phyloP scores from a whole-genome alignment of 2,797 vertebrate genomes.

The Sebastes hubbsi region DNA sequence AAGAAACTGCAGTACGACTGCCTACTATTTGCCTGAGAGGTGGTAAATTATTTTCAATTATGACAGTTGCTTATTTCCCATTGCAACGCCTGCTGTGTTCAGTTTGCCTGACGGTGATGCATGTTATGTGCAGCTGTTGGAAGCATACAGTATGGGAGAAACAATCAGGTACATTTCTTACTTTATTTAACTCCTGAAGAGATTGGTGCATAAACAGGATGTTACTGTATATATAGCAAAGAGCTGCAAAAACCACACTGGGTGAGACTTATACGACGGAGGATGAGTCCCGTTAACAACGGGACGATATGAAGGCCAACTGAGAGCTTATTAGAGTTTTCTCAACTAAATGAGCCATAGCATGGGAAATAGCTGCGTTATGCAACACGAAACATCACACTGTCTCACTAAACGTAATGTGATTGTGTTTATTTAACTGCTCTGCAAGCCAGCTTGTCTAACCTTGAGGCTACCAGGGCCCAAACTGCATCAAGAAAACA shows the following conservation, averaged over 20 bases:
- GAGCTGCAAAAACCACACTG: conserved; percentile 1
- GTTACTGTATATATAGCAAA: neutral
- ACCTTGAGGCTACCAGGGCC: conserved; percentile 37
- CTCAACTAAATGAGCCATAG: conserved; percentile 46
- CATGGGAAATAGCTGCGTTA: conserved; percentile 16
- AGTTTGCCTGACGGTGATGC: neutral
- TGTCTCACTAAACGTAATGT: conserved; percentile 36
- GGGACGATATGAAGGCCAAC: conserved; percentile 20
- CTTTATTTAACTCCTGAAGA: conserved; percentile 2
- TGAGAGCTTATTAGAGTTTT: conserved; percentile 44
- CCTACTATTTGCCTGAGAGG: neutral
- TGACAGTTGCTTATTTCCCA: neutral
- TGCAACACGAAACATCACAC: conserved; percentile 22
- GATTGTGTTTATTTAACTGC: conserved; percentile 53
- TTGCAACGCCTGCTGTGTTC: neutral
- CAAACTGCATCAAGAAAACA: conserved; percentile 6
- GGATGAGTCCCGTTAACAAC: conserved; percentile 31
- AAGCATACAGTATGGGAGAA: neutral
- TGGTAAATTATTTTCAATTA: conserved; percentile 15
- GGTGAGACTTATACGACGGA: neutral
- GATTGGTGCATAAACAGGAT: neutral
- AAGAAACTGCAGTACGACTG: neutral
- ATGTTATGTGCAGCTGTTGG: neutral
- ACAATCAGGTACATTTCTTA: neutral
- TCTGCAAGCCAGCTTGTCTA: conserved; percentile 26